These are phyloP conservation scores for Pterobdella sp. DNA, from an alignment of 2,888 invertebrate genomes.

Conservation along the genomic window DNA sequence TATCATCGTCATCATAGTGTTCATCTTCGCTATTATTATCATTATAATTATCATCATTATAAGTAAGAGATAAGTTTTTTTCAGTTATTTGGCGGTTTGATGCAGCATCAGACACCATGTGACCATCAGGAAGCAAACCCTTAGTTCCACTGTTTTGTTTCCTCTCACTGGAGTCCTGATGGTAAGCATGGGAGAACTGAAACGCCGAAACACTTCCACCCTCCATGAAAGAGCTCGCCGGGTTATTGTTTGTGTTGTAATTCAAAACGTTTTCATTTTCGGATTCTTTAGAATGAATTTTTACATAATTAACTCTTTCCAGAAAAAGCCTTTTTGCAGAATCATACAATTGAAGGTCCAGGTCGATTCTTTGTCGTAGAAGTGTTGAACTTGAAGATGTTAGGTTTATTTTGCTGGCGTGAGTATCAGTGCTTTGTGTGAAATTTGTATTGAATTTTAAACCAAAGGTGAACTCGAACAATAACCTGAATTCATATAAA, in stretches of 20 bases:
- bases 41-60: not conserved
- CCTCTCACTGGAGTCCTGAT: not conserved
- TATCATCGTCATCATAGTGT: not conserved
- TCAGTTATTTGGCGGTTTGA: not conserved
- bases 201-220: not conserved
- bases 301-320: constrained; percentile 24
- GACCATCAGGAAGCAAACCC: not conserved
- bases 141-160: not conserved
- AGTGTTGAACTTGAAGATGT: not conserved
- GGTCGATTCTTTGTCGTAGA: constrained; percentile 17
- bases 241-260: not conserved
- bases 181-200: too few relatives aligned
- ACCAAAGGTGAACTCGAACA: constrained; percentile 33
- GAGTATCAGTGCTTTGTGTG: constrained; percentile 30
- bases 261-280: constrained; percentile 8
- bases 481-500: constrained; percentile 10
- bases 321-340: constrained; percentile 31
- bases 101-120: not conserved
- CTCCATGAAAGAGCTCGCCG: not conserved
- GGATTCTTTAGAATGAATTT: not conserved
- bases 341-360: constrained; percentile 30
- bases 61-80: too few relatives aligned
- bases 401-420: constrained; percentile 29
- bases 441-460: constrained; percentile 30
- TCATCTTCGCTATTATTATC: not conserved